Percentiles rank a stretch among this genome's conserved stretches.
These are phyloP conservation scores for Rhizomys pruinosus DNA, from an alignment of 2,113 vertebrate species.

Conservation along the genomic window DNA sequence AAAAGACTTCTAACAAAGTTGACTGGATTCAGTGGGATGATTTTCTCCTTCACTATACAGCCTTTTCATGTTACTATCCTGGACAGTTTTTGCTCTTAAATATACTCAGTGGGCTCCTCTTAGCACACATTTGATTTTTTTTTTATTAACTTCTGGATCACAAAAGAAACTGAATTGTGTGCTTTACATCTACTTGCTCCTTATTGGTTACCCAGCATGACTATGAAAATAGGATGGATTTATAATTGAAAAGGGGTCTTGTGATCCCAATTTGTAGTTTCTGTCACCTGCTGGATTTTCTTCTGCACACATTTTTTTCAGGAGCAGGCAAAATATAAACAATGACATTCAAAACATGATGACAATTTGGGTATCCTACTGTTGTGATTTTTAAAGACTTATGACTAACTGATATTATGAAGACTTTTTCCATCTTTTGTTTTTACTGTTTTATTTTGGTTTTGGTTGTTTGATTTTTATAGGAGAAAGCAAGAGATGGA, in stretches of 20 bases:
- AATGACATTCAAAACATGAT: conserved; percentile 33
- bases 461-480: too few relatives aligned
- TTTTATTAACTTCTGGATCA: neutral
- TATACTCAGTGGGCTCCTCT: neutral
- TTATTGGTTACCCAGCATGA: too few relatives aligned
- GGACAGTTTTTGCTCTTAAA: neutral
- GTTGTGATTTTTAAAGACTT: conserved; percentile 16
- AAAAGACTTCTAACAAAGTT: neutral
- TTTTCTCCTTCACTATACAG: neutral
- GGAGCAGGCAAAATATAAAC: neutral
- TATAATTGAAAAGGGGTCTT: neutral
- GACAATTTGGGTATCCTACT: neutral
- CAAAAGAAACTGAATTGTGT: neutral
- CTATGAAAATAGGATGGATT: neutral
- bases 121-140: neutral
- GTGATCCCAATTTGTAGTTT: neutral
- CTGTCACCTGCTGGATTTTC: neutral
- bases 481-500: too few relatives aligned
- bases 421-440: neutral
- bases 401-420: neutral
- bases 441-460: neutral
- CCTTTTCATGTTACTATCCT: neutral
- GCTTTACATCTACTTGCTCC: neutral
- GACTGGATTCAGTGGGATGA: neutral
- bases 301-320: conserved; percentile 6